These are phyloP conservation scores for Mythimna lalbum DNA, from an alignment of 2,888 invertebrate species.

Conservation along the genomic window DNA sequence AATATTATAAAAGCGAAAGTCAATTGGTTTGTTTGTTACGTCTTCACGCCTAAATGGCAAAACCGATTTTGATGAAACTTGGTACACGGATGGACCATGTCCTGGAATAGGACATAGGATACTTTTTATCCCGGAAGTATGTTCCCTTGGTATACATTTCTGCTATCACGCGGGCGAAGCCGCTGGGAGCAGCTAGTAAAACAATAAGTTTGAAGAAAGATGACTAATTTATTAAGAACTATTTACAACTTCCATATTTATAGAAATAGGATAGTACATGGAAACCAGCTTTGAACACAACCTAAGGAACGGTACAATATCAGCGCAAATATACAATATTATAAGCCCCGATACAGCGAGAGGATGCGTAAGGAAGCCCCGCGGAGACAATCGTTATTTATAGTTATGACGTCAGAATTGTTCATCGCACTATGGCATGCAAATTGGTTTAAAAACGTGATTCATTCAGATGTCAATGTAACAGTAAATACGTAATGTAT, in stretches of 20 bases:
- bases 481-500: constrained; percentile 15
- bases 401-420: constrained; percentile 19
- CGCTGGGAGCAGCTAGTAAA: too few relatives aligned
- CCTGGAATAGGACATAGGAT: too few relatives aligned
- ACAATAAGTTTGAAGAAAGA: constrained; percentile 59
- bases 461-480: constrained; percentile 27
- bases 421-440: constrained; percentile 2
- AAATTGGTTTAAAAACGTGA: constrained; percentile 30
- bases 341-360: constrained; percentile 24
- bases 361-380: constrained; percentile 45
- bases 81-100: too few relatives aligned
- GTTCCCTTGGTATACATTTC: too few relatives aligned
- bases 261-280: constrained; percentile 45
- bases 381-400: constrained; percentile 35
- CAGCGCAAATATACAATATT: constrained; percentile 51
- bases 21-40: too few relatives aligned
- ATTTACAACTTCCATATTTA: constrained; percentile 79
- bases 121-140: too few relatives aligned
- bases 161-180: too few relatives aligned
- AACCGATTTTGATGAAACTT: too few relatives aligned
- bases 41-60: too few relatives aligned
- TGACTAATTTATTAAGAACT: constrained; percentile 76
- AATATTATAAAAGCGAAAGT: too few relatives aligned
- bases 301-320: constrained; percentile 59
- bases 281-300: constrained; percentile 60